These are phyloP conservation scores for Antheraea pernyi DNA, from an alignment of 1,140 invertebrate genomes.

Conservation along the genomic window DNA sequence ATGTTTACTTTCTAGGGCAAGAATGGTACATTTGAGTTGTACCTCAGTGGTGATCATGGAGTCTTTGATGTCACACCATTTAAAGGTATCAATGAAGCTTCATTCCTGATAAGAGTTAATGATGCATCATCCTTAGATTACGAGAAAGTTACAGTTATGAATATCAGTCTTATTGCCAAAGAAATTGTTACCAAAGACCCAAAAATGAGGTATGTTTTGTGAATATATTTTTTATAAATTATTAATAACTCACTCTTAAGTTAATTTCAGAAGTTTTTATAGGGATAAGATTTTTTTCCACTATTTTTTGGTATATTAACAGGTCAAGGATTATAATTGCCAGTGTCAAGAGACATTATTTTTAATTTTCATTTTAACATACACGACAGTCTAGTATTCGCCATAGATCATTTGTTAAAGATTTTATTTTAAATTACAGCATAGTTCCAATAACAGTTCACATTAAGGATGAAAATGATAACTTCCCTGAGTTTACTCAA, in stretches of 20 bases:
- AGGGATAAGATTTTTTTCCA: too few species aligned
- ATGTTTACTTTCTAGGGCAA: constrained; percentile 83
- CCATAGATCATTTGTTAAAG: too few species aligned
- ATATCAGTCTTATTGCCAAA: constrained; percentile 92
- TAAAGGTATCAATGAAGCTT: constrained; percentile 94
- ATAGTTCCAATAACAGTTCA: constrained; percentile 91
- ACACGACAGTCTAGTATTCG: too few species aligned
- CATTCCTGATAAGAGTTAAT: constrained; percentile 94
- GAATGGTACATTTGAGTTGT: constrained; percentile 94
- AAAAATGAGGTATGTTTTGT: constrained; percentile 81
- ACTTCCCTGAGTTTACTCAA: constrained; percentile 93
- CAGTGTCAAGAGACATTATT: too few species aligned
- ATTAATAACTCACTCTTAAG: too few species aligned
- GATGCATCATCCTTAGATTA: constrained; percentile 91
- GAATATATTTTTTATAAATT: too few species aligned
- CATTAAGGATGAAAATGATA: constrained; percentile 96
- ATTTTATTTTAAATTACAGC: constrained; percentile 68
- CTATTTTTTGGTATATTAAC: too few species aligned
- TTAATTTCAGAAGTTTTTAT: too few species aligned
- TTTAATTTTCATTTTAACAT: too few species aligned
- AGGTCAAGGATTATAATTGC: too few species aligned
- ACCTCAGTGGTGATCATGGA: constrained; percentile 88
- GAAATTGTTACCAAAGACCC: constrained; percentile 87
- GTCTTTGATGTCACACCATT: constrained; percentile 95
- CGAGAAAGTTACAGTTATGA: constrained; percentile 89